Conservation (phyloP, 1,140 invertebrate species). For the Drosophila novamexicana region DNA sequence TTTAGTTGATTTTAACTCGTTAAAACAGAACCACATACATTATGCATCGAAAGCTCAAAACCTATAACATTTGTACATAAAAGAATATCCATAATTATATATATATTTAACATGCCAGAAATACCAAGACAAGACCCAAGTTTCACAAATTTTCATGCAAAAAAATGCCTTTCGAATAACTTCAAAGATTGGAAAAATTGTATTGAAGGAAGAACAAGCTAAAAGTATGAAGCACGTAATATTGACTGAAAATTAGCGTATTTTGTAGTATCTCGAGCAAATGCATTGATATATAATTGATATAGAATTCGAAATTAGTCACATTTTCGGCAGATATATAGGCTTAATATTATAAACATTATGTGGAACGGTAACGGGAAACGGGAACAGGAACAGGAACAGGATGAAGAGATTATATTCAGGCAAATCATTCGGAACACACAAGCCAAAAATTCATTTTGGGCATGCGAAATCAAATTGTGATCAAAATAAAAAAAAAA, state of each 20-base stretch:
- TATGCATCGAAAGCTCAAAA: slow-evolving; percentile 57
- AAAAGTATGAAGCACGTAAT: slow-evolving; percentile 46
- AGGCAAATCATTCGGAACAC: slow-evolving; percentile 78
- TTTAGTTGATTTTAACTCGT: slow-evolving; percentile 65
- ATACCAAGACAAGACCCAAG: slow-evolving; percentile 16
- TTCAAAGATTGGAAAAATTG: not conserved
- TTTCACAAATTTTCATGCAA: slow-evolving; percentile 18
- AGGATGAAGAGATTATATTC: slow-evolving; percentile 51
- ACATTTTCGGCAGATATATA: slow-evolving; percentile 33
- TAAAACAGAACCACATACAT: slow-evolving; percentile 29
- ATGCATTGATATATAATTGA: slow-evolving; percentile 44
- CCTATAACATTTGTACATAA: slow-evolving; percentile 44
- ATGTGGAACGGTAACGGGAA: slow-evolving; percentile 36
- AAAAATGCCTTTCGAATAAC: slow-evolving; percentile 45
- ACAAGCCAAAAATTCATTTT: slow-evolving; percentile 77
- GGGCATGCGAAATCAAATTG: slow-evolving; percentile 82
- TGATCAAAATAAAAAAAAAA: slow-evolving; percentile 63
- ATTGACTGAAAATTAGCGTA: slow-evolving; percentile 79
- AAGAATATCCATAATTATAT: slow-evolving; percentile 31
- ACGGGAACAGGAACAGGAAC: slow-evolving; percentile 20
- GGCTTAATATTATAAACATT: slow-evolving; percentile 30
- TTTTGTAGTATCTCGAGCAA: slow-evolving; percentile 48
- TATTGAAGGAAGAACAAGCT: slow-evolving; percentile 24
- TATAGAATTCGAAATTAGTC: slow-evolving; percentile 42
- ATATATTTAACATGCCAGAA: slow-evolving; percentile 29